Evolutionary conservation across 2,113 vertebrate species (phyloP), one percentile per base, ranked within the genome.

Genomic region (Terrapene triunguis): DNA sequence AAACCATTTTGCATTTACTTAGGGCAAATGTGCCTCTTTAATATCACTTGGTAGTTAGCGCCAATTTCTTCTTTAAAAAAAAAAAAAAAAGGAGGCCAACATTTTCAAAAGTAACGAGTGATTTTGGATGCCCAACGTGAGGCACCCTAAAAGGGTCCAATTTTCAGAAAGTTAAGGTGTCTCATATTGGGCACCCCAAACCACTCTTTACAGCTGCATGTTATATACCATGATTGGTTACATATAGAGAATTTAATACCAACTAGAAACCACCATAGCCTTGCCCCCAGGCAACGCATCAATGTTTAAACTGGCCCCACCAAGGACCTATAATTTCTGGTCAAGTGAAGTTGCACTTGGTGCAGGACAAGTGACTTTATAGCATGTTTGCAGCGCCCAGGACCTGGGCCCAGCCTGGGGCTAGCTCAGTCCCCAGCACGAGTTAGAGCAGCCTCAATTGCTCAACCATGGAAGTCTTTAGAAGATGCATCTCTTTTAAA

Each of bases 1-100:
- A 96, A 97, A 95, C 82, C 94, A 82, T 92, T 97, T 79, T 95
- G 55, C 84, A 92, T 94, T 92, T 86, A 85, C 91, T 97, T 81
- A 90, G 38, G 89, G 83, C 0, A 3, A 90, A 92, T 87, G 47
- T 91, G 82, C 54, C 78, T 92, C 84, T 91, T 93, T 95, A 96
- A 95, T 96, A 91, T 65, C 93, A 97, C 65, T 95, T 91, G 91
- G 19, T 90, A 86, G 85, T 89, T 87, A 74, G 22, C 76, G 65
- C 3, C 2, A 53, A 16, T 69, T 57, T 91, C 47, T 93, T 88
- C 83, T 62, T 69, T 16, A 65, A 16, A 10, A 38, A 69, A 42
- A 38, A 16, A 65, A 32, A n/a, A 69, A 69, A 90, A 24, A 5
- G 2, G 51, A 78, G 65, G 59, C n/a, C 54, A 88, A 80, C 38